phyloP scores from a whole-genome alignment of 2,888 invertebrate species.

The Amblyjoppa proteus region DNA sequence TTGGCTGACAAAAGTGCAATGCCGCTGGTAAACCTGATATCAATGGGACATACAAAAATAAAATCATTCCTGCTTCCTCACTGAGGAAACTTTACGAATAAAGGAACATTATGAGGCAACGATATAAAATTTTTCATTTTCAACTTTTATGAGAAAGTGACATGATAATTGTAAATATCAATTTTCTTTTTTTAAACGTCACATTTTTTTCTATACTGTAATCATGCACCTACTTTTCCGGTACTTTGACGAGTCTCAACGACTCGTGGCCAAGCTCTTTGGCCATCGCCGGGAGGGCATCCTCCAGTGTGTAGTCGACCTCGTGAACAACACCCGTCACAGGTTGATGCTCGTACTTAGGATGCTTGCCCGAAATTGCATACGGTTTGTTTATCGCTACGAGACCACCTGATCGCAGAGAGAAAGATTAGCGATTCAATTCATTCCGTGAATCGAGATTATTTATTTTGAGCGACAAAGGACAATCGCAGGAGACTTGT shows the following conservation, averaged over 20 bases:
- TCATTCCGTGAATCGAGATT: neutral
- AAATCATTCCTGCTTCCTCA: neutral
- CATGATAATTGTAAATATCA: neutral
- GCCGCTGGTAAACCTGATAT: constrained; percentile 74
- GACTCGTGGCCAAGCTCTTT: constrained; percentile 68
- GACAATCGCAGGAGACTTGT: neutral
- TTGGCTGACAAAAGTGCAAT: constrained; percentile 71
- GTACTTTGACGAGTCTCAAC: constrained; percentile 66
- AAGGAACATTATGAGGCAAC: too few species aligned
- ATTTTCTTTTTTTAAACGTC: neutral
- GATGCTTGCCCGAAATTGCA: constrained; percentile 74
- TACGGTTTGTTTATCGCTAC: constrained; percentile 81
- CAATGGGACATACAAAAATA: neutral
- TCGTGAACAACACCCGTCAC: constrained; percentile 60
- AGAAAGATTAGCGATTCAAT: neutral
- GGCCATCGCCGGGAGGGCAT: constrained; percentile 72
- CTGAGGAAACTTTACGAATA: too few species aligned
- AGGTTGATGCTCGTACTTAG: neutral
- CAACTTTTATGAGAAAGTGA: too few species aligned
- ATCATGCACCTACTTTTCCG: constrained; percentile 72
- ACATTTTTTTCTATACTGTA: neutral
- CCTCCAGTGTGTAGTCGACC: constrained; percentile 70
- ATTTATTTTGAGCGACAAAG: neutral
- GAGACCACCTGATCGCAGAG: constrained; percentile 75
- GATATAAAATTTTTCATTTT: too few species aligned